Conservation (phyloP, 2,888 invertebrate genomes). For the Pollenia angustigena region DNA sequence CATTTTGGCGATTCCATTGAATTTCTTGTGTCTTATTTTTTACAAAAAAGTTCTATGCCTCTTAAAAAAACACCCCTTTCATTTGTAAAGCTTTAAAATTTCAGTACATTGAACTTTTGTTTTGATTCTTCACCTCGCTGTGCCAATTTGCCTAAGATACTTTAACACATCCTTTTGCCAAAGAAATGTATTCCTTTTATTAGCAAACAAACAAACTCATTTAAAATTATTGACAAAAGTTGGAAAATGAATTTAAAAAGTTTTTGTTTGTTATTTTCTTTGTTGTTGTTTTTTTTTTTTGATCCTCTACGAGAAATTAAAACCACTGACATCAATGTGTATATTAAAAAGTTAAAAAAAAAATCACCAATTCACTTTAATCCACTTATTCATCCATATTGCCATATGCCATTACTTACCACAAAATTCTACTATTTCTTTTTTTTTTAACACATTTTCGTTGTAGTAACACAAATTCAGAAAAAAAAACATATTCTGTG, state of each 20-base stretch:
- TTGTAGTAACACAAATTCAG: background rate
- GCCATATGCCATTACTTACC: slow-evolving; percentile 64
- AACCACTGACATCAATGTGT: slow-evolving; percentile 18
- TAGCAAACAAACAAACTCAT: background rate
- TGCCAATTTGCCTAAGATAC: background rate
- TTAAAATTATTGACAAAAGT: slow-evolving; percentile 1
- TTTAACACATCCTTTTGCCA: background rate
- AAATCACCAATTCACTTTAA: slow-evolving; percentile 56
- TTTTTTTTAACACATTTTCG: slow-evolving; percentile 20
- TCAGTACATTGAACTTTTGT: too few species aligned
- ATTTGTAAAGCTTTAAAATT: too few species aligned
- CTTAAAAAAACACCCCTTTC: too few species aligned
- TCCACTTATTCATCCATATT: slow-evolving; percentile 62
- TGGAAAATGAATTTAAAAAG: slow-evolving; percentile 31
- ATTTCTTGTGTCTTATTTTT: too few species aligned
- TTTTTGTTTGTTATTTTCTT: slow-evolving; percentile 1
- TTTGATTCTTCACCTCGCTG: too few species aligned
- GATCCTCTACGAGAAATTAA: slow-evolving; percentile 12
- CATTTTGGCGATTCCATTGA: too few species aligned
- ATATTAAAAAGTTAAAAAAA: slow-evolving; percentile 12
- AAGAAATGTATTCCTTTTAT: background rate
- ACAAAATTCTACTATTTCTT: slow-evolving; percentile 48
- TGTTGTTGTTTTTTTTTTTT: background rate
- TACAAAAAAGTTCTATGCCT: too few species aligned
- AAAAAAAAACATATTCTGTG: background rate